phyloP scores from a whole-genome alignment of 2,113 vertebrate species.

The Sturnira hondurensis region DNA sequence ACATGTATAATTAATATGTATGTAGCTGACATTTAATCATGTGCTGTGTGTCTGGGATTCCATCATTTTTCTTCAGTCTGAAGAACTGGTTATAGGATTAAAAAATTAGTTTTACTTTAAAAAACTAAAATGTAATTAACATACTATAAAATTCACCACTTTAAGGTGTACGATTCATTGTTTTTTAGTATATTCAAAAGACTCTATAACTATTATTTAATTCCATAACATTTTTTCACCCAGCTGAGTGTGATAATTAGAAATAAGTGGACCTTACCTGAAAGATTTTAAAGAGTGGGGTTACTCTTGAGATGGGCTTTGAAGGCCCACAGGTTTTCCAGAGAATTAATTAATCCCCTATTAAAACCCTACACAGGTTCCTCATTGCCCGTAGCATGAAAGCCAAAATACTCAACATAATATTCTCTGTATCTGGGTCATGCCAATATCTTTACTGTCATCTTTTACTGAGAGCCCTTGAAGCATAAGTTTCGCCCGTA shows the following conservation, averaged over 20 bases:
- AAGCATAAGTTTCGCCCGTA: not conserved
- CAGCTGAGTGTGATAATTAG: not conserved
- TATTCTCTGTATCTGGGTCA: not conserved
- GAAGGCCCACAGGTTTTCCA: not conserved
- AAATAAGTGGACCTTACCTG: not conserved
- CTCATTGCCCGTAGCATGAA: not conserved
- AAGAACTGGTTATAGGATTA: conserved; percentile 3
- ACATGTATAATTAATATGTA: not conserved
- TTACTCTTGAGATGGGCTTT: not conserved
- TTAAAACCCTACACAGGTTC: not conserved
- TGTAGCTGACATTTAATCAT: not conserved
- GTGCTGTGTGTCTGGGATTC: not conserved
- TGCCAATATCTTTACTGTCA: not conserved
- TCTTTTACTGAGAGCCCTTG: not conserved
- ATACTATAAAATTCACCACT: not conserved
- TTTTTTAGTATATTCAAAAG: not conserved
- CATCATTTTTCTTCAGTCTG: not conserved
- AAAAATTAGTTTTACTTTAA: not conserved
- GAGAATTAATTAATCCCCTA: not conserved
- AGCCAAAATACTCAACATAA: not conserved
- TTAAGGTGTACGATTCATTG: not conserved
- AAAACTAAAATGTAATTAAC: not conserved
- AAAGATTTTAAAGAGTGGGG: not conserved
- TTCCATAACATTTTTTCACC: not conserved
- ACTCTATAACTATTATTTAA: too few relatives aligned